These are phyloP conservation scores for Ericerus pela DNA, from an alignment of 1,140 invertebrate species.

Conservation along the genomic window DNA sequence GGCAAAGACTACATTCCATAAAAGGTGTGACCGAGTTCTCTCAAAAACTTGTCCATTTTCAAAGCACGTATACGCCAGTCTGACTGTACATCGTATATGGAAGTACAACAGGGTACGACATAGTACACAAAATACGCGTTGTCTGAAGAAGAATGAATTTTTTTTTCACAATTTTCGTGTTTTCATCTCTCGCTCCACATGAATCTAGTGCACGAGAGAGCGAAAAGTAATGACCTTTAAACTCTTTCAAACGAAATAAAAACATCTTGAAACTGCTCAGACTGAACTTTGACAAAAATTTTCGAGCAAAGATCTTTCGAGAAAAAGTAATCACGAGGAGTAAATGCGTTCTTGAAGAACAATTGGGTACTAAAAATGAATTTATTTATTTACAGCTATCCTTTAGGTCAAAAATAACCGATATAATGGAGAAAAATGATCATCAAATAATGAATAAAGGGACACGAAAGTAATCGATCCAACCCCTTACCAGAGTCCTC, in stretches of 20 bases:
- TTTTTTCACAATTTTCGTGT: neutral
- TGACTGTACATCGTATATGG: neutral
- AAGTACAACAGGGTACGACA: neutral
- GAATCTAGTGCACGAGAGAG: neutral
- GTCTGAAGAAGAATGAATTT: neutral
- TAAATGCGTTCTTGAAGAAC: no score
- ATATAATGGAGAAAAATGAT: no score
- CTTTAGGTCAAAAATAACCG: no score
- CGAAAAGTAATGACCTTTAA: neutral
- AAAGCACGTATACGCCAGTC: neutral
- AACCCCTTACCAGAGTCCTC: no score
- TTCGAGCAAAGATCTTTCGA: no score
- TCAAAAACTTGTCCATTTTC: neutral
- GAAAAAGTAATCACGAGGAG: no score
- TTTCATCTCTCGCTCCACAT: neutral
- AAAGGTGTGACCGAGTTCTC: neutral
- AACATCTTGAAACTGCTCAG: no score
- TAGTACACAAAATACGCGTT: neutral
- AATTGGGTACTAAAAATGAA: no score
- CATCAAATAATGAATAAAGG: no score
- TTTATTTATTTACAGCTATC: no score
- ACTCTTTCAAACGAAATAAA: neutral
- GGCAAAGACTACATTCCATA: constrained; percentile 4
- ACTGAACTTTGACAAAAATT: no score
- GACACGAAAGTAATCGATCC: no score